These are phyloP conservation scores for Anas capensis DNA, from an alignment of 2,797 vertebrate species.

Conservation along the genomic window DNA sequence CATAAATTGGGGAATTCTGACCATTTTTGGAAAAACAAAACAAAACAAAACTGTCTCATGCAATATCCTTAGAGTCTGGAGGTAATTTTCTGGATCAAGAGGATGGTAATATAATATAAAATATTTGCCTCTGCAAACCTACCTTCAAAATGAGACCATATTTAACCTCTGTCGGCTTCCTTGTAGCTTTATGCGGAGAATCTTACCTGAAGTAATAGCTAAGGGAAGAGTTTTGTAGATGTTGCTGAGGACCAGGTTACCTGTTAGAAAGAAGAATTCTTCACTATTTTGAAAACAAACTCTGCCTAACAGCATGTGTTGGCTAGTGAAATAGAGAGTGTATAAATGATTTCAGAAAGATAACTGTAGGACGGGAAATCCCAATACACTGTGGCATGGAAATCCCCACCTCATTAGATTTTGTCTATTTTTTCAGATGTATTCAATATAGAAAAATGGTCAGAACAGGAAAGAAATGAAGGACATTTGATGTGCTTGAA, in stretches of 20 bases:
- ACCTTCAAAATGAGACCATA: rapidly evolving
- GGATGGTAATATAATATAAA: neutral
- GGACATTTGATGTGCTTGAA: constrained; percentile 36
- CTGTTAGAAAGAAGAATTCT: neutral
- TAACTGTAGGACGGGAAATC: neutral
- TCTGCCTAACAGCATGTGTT: neutral
- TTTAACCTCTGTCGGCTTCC: neutral
- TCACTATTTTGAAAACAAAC: neutral
- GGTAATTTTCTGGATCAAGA: neutral
- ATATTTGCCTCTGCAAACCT: neutral
- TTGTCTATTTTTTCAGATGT: neutral
- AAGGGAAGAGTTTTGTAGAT: neutral
- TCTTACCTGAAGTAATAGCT: neutral
- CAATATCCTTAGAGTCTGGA: neutral
- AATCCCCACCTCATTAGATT: neutral
- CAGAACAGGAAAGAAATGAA: constrained; percentile 18
- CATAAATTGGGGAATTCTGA: neutral
- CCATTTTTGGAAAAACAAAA: neutral
- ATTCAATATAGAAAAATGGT: neutral
- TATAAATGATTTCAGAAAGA: neutral
- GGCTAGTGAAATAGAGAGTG: neutral
- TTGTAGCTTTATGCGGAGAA: neutral
- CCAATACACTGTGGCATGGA: neutral
- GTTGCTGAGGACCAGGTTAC: neutral
- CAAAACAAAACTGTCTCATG: rapidly evolving